phyloP scores from a whole-genome alignment of 1,140 invertebrate genomes.

The Prorops nasuta region DNA sequence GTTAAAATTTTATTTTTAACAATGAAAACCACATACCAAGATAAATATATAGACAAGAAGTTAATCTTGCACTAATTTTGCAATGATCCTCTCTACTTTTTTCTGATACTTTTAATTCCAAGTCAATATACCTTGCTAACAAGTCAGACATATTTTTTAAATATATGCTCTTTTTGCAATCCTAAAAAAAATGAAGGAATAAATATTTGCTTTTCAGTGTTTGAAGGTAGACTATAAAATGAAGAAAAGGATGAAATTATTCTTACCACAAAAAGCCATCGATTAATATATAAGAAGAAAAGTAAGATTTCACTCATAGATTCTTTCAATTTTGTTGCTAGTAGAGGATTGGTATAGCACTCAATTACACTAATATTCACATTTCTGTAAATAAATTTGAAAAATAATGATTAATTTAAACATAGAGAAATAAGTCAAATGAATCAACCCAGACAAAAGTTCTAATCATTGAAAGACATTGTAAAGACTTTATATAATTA shows the following conservation, averaged over 20 bases:
- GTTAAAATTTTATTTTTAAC: not conserved
- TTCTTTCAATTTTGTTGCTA: conserved; percentile 49
- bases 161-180: conserved; percentile 43
- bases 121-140: conserved; percentile 53
- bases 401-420: conserved; percentile 15
- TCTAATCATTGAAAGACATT: no score
- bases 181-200: conserved; percentile 40
- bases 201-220: not conserved
- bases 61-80: conserved; percentile 51
- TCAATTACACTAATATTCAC: conserved; percentile 42
- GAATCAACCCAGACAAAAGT: no score
- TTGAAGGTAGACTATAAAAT: not conserved
- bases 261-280: conserved; percentile 48
- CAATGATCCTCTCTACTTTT: conserved; percentile 42
- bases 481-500: no score
- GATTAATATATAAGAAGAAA: conserved; percentile 51
- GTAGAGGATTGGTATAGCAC: conserved; percentile 47
- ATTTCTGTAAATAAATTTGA: conserved; percentile 44
- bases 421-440: no score
- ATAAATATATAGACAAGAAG: conserved; percentile 50
- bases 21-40: conserved; percentile 43
- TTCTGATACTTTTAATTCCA: conserved; percentile 54
- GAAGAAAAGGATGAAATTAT: not conserved
- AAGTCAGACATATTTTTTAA: conserved; percentile 55
- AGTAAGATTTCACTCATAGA: conserved; percentile 51